Conservation (phyloP, 2,113 vertebrate species). For the Notarius quadriscutis region DNA sequence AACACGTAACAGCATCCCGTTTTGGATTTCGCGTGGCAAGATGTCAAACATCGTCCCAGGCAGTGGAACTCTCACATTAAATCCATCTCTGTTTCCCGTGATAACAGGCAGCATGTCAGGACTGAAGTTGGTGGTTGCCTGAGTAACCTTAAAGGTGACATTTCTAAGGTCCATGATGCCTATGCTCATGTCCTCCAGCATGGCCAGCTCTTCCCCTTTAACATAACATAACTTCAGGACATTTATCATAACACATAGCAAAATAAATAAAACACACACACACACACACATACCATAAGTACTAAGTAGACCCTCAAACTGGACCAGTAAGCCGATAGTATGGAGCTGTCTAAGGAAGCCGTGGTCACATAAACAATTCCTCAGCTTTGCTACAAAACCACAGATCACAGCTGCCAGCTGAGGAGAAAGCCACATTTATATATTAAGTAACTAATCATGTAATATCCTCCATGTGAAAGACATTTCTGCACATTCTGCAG, state of each 20-base stretch:
- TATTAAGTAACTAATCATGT: neutral
- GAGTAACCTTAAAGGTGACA: slow-evolving; percentile 97
- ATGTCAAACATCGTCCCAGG: slow-evolving; percentile 88
- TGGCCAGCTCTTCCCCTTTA: slow-evolving; percentile 92
- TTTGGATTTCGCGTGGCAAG: slow-evolving; percentile 93
- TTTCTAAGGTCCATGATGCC: slow-evolving; percentile 96
- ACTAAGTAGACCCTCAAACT: slow-evolving; percentile 94
- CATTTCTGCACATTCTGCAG: neutral
- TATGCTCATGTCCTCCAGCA: slow-evolving; percentile 97
- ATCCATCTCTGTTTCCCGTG: slow-evolving; percentile 94
- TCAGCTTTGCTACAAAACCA: slow-evolving; percentile 92
- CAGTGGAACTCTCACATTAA: slow-evolving; percentile 93
- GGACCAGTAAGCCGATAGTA: slow-evolving; percentile 93
- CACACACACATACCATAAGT: slow-evolving; percentile 83
- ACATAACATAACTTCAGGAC: neutral
- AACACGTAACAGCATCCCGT: slow-evolving; percentile 95
- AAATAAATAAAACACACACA: neutral
- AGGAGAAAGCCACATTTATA: slow-evolving; percentile 38
- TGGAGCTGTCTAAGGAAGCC: slow-evolving; percentile 94
- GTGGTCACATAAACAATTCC: slow-evolving; percentile 88
- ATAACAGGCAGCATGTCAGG: slow-evolving; percentile 96
- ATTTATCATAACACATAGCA: neutral
- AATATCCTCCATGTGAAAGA: neutral
- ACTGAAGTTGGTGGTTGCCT: slow-evolving; percentile 83
- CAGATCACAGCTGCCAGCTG: slow-evolving; percentile 95